Percentiles rank a stretch among this genome's conserved stretches.
Evolutionary conservation across 2,888 invertebrate species (phyloP).

Genomic region (Pyrocoelia pectoralis): DNA sequence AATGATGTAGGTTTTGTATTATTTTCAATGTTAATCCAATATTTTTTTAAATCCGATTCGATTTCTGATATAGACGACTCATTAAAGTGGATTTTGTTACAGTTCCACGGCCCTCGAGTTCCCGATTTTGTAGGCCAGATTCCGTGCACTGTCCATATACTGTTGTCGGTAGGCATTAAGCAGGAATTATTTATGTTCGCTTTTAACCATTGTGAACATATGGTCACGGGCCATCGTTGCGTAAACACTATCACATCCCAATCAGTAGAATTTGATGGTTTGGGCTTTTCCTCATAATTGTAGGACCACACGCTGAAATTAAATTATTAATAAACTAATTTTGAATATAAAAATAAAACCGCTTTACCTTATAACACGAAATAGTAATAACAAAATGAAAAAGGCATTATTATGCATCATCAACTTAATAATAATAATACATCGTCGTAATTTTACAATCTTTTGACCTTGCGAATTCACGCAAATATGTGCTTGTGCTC

Average conservation of each 20-base stretch:
- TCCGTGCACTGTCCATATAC: conserved; percentile 82
- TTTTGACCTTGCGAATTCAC: conserved; percentile 1
- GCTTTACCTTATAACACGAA: conserved; percentile 3
- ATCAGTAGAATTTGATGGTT: neutral
- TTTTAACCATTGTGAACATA: conserved; percentile 76
- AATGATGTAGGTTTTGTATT: conserved; percentile 63
- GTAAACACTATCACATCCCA: conserved; percentile 84
- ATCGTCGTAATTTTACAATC: neutral
- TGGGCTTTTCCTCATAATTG: neutral
- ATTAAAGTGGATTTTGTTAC: conserved; percentile 75
- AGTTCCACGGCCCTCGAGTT: conserved; percentile 72
- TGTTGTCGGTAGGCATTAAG: conserved; percentile 65
- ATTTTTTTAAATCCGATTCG: conserved; percentile 51
- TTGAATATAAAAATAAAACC: neutral
- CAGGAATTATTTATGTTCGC: conserved; percentile 68
- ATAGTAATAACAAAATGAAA: conserved; percentile 2
- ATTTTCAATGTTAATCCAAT: conserved; percentile 79
- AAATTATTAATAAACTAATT: neutral
- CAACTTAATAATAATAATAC: neutral
- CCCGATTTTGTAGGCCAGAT: conserved; percentile 81
- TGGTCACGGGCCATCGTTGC: conserved; percentile 80
- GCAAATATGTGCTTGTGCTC: neutral
- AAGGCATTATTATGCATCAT: conserved; percentile 8
- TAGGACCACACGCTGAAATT: conserved; percentile 1
- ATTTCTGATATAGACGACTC: conserved; percentile 67